Evolutionary conservation across 1,140 invertebrate species (phyloP).

Genomic region (Heliconius congener): DNA sequence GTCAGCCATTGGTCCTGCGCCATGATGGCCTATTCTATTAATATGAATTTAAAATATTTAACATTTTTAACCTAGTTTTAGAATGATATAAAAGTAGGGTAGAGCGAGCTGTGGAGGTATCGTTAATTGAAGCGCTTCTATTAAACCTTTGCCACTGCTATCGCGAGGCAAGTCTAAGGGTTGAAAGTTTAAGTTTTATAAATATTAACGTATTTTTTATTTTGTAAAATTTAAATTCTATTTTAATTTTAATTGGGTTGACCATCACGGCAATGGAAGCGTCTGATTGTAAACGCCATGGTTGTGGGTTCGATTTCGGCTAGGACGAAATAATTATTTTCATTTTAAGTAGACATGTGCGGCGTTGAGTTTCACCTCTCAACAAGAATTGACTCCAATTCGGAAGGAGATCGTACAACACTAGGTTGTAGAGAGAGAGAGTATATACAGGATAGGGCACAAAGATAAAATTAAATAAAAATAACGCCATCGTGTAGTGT

Average conservation of each 20-base stretch:
- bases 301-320: too few species aligned
- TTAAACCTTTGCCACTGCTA: not conserved
- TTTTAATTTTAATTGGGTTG: not conserved
- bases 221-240: not conserved
- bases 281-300: too few species aligned
- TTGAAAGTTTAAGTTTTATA: not conserved
- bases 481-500: too few species aligned
- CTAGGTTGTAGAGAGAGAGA: too few species aligned
- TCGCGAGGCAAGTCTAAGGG: not conserved
- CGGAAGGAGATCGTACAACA: too few species aligned
- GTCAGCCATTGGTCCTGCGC: too few species aligned
- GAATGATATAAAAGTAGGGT: not conserved
- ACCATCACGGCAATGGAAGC: too few species aligned
- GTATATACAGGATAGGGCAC: too few species aligned
- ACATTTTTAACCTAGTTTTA: too few species aligned
- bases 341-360: not conserved
- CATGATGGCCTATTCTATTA: not conserved
- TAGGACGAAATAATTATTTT: too few species aligned
- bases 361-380: not conserved
- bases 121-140: slow-evolving; percentile 2
- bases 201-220: not conserved
- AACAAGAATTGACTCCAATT: too few species aligned
- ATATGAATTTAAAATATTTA: not conserved
- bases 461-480: too few species aligned
- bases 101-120: not conserved